Evolutionary conservation across 2,888 invertebrate species (phyloP).

Genomic region (Brachyopa scutellaris): DNA sequence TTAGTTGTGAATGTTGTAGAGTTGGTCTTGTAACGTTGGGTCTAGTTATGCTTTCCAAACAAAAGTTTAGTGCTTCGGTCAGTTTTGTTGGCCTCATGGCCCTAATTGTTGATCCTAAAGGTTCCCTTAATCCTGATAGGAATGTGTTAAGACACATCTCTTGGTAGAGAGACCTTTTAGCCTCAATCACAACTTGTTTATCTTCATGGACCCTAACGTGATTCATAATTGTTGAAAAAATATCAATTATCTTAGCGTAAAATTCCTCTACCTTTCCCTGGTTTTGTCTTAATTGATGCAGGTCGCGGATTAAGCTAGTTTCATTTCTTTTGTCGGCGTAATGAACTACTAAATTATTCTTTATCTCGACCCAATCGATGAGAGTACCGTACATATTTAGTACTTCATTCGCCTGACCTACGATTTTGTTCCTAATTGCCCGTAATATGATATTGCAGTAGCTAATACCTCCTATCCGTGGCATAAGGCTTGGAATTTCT

Average conservation of each 20-base stretch:
- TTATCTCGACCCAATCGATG: constrained; percentile 42
- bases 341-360: constrained; percentile 46
- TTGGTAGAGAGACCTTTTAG: not conserved
- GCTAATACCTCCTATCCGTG: not conserved
- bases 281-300: not conserved
- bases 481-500: constrained; percentile 21
- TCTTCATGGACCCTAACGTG: constrained; percentile 3
- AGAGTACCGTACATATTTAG: constrained; percentile 53
- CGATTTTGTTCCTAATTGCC: constrained; percentile 44
- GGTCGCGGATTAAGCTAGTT: constrained; percentile 31
- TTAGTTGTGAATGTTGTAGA: not conserved
- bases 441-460: constrained; percentile 5
- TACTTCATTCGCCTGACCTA: constrained; percentile 50
- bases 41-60: constrained; percentile 62
- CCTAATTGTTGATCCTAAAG: constrained; percentile 70
- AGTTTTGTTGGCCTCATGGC: constrained; percentile 71
- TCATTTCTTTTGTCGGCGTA: constrained; percentile 58
- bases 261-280: not conserved
- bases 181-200: not conserved
- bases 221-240: constrained; percentile 5
- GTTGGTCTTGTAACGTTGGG: not conserved
- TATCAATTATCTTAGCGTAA: not conserved
- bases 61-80: constrained; percentile 58
- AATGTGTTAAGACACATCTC: constrained; percentile 72
- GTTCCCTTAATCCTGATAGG: constrained; percentile 66